These are phyloP conservation scores for Progne subis DNA, from an alignment of 2,113 vertebrate genomes.

Conservation along the genomic window DNA sequence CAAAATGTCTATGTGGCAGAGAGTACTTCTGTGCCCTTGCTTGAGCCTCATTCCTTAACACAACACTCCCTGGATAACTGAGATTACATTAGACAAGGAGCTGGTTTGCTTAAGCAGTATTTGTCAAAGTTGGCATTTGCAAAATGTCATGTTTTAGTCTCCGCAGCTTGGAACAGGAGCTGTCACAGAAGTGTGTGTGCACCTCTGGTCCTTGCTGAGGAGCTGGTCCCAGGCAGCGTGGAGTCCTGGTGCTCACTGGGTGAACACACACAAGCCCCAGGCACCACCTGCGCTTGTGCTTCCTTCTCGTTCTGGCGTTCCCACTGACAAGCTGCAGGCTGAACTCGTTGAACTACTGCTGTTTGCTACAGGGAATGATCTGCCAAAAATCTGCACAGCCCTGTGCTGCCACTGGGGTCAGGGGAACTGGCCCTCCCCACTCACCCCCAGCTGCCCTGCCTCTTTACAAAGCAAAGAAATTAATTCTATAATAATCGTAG, in stretches of 20 bases:
- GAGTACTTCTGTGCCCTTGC: background rate
- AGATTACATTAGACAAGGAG: background rate
- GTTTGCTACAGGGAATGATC: background rate
- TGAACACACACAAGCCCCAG: background rate
- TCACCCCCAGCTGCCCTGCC: background rate
- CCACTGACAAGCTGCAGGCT: background rate
- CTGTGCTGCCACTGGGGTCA: background rate
- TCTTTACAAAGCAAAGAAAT: slow-evolving; percentile 27
- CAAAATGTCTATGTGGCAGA: background rate
- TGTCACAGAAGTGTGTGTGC: background rate
- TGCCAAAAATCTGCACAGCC: background rate
- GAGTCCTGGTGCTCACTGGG: rapidly evolving
- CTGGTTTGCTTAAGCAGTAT: background rate
- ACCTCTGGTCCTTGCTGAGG: background rate
- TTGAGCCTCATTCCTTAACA: background rate
- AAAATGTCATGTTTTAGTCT: background rate
- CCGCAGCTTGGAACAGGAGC: background rate
- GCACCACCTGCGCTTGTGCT: background rate
- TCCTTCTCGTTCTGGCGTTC: background rate
- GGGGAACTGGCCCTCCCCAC: background rate
- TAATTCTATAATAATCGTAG: background rate
- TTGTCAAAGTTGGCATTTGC: background rate
- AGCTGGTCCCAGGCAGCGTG: rapidly evolving
- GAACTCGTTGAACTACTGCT: slow-evolving; percentile 13
- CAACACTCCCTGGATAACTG: background rate